Conservation (phyloP, 2,113 vertebrate genomes). For the Camelus dromedarius region DNA sequence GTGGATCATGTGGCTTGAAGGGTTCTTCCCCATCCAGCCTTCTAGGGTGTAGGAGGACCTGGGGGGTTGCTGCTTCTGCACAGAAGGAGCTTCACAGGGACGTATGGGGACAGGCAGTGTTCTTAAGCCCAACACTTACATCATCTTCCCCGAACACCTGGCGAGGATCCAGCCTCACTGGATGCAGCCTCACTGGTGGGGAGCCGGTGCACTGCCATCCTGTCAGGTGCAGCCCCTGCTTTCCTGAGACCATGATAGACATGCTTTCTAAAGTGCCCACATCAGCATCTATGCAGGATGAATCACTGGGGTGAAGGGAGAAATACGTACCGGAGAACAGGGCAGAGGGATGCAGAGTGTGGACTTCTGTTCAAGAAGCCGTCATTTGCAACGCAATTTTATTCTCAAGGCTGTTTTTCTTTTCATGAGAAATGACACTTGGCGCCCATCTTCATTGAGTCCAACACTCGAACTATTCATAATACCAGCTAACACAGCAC, state of each 20-base stretch:
- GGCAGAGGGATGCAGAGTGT: background rate
- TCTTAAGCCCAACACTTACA: background rate
- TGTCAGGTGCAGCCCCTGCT: background rate
- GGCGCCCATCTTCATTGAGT: background rate
- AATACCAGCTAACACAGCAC: background rate
- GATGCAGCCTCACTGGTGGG: background rate
- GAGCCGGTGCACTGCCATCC: background rate
- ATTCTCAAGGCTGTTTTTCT: background rate
- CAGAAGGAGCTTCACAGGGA: background rate
- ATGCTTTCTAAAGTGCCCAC: background rate
- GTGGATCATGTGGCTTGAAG: background rate
- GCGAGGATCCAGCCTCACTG: background rate
- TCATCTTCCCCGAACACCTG: too few species aligned
- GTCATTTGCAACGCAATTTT: background rate
- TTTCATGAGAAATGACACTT: conserved; percentile 6
- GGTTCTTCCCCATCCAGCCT: background rate
- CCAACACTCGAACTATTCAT: background rate
- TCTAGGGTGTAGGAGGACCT: background rate
- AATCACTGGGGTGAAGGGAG: background rate
- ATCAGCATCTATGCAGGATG: background rate
- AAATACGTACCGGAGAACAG: background rate
- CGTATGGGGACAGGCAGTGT: background rate
- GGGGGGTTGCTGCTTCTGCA: background rate
- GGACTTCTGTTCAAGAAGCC: background rate
- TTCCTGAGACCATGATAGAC: background rate